A percentile compares a stretch with the other conserved stretches of the same genome.
Evolutionary conservation across 1,140 invertebrate species (phyloP).

Genomic region (Cydia fagiglandana): DNA sequence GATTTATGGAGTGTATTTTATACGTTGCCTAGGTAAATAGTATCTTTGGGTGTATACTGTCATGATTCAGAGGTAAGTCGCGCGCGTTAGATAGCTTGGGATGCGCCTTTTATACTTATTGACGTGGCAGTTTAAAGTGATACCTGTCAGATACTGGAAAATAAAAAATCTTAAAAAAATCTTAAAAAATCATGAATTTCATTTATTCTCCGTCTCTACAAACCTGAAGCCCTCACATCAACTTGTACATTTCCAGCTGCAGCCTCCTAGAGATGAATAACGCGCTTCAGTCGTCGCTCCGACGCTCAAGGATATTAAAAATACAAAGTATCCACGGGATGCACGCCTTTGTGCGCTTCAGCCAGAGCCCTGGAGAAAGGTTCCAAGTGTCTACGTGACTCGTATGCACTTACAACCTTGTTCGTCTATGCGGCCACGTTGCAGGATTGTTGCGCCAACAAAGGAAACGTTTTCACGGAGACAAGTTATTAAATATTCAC

Average conservation of each 20-base stretch:
- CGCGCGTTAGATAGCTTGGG: neutral
- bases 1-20: neutral
- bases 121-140: too few species aligned
- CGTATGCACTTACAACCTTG: neutral
- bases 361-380: neutral
- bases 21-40: too few species aligned
- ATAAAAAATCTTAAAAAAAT: too few species aligned
- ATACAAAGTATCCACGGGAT: constrained; percentile 25
- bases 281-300: neutral
- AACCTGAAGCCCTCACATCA: neutral
- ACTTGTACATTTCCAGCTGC: neutral
- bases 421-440: neutral
- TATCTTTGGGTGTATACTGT: neutral
- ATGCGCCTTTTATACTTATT: too few species aligned
- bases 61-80: neutral
- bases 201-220: neutral
- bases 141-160: too few species aligned
- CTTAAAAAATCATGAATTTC: neutral
- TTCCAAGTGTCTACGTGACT: neutral
- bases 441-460: constrained; percentile 30
- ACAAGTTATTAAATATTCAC: constrained; percentile 32
- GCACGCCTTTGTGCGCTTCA: constrained; percentile 24
- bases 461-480: constrained; percentile 26
- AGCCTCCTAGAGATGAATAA: neutral
- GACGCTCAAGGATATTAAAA: constrained; percentile 24